Evolutionary conservation across 2,888 invertebrate species (phyloP).

Genomic region (Eristalinus sepulchralis): DNA sequence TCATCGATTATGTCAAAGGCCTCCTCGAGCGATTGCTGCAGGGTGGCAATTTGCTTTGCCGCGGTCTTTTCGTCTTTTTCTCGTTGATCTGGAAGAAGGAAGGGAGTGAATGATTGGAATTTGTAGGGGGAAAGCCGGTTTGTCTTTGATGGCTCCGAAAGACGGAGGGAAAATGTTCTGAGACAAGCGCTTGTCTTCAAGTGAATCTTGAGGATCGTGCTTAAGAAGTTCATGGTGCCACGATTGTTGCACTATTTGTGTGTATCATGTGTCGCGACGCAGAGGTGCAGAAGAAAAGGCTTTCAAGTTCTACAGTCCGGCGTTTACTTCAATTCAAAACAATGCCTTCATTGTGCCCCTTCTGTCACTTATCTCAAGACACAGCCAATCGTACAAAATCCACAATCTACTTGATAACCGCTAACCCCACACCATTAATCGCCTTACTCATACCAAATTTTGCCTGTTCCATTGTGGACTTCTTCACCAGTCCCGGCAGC

Average conservation of each 20-base stretch:
- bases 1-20: constrained; percentile 79
- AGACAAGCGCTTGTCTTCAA: too few species aligned
- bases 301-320: too few species aligned
- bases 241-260: too few species aligned
- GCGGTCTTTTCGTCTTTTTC: constrained; percentile 60
- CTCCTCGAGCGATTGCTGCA: constrained; percentile 76
- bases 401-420: neutral
- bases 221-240: too few species aligned
- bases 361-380: neutral
- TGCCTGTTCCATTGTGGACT: constrained; percentile 69
- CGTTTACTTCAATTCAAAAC: too few species aligned
- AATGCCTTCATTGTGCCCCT: too few species aligned
- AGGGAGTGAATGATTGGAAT: too few species aligned
- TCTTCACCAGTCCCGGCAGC: constrained; percentile 78
- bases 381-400: neutral
- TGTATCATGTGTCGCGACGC: too few species aligned
- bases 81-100: neutral
- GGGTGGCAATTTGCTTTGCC: constrained; percentile 65
- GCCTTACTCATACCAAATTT: constrained; percentile 5
- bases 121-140: too few species aligned
- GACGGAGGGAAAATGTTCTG: neutral
- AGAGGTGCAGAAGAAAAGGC: too few species aligned
- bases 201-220: too few species aligned
- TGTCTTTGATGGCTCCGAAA: too few species aligned
- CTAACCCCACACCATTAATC: neutral